Percentiles rank a stretch among this genome's conserved stretches.
phyloP scores from a whole-genome alignment of 2,797 vertebrate species.

The Ficedula albicollis region DNA sequence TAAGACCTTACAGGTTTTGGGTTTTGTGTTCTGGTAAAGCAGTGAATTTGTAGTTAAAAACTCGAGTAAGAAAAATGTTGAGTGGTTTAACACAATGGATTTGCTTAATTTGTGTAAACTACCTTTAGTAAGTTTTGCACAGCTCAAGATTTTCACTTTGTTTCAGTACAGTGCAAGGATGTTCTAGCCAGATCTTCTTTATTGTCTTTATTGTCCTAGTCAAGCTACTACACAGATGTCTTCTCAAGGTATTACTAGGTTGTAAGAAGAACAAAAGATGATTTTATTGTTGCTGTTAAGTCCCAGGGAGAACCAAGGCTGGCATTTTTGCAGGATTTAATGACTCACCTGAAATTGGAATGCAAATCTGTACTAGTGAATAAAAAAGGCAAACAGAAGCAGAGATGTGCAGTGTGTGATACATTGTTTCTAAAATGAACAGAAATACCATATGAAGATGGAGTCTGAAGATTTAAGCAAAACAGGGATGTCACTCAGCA shows the following conservation, averaged over 20 bases:
- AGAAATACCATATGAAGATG: background rate
- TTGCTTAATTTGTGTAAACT: background rate
- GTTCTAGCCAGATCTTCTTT: background rate
- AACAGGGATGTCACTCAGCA: constrained; percentile 5
- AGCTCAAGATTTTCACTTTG: background rate
- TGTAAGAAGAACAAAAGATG: background rate
- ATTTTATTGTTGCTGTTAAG: background rate
- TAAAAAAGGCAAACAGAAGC: background rate
- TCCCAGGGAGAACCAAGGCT: background rate
- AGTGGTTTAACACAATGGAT: background rate
- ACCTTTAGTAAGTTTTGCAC: background rate
- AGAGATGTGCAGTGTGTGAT: background rate
- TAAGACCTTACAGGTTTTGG: background rate
- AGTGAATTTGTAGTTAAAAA: background rate
- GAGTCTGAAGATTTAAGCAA: constrained; percentile 19
- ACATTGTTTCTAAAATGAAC: background rate
- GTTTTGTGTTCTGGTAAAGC: background rate
- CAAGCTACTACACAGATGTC: background rate
- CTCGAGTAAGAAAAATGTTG: background rate
- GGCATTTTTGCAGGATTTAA: background rate
- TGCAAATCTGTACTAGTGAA: background rate
- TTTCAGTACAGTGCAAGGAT: background rate
- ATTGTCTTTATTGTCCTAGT: background rate
- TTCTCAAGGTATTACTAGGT: background rate
- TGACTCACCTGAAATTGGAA: background rate